phyloP scores from a whole-genome alignment of 2,113 vertebrate genomes.

The Dolichotis patagonum region DNA sequence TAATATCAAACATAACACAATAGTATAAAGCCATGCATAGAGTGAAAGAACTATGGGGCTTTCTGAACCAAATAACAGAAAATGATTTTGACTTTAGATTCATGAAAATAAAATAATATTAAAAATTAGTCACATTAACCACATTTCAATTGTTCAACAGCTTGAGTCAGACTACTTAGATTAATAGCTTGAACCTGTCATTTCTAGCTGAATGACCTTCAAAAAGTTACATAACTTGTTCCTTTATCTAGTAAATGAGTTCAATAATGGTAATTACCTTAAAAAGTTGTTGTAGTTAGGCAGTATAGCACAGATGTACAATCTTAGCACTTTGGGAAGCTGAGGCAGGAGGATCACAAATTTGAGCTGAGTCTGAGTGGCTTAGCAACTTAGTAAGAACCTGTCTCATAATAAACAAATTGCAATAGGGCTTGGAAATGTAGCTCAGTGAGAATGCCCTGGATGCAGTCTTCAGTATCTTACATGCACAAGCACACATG shows the following conservation, averaged over 20 bases:
- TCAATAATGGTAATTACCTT: background rate
- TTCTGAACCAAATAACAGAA: too few species aligned
- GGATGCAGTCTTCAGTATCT: background rate
- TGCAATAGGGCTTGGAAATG: background rate
- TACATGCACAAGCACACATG: too few species aligned
- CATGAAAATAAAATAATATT: conserved; percentile 32
- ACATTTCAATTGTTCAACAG: conserved; percentile 30
- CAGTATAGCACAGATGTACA: background rate
- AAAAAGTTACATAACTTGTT: conserved; percentile 9
- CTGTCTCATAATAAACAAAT: background rate
- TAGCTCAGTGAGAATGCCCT: background rate
- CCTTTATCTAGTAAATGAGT: conserved; percentile 24
- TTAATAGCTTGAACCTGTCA: conserved; percentile 13
- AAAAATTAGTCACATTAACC: background rate
- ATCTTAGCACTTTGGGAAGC: background rate
- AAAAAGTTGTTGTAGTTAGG: background rate
- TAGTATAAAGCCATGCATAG: too few species aligned
- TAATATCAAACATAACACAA: too few species aligned
- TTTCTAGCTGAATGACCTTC: background rate
- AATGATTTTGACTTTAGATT: conserved; percentile 32
- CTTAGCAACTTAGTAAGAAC: background rate
- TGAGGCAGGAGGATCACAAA: background rate
- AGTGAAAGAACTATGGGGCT: too few species aligned
- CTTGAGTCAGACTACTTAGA: background rate
- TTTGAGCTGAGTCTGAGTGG: background rate